Evolutionary conservation across 2,888 invertebrate genomes (phyloP).

Genomic region (Rosalia funebris): DNA sequence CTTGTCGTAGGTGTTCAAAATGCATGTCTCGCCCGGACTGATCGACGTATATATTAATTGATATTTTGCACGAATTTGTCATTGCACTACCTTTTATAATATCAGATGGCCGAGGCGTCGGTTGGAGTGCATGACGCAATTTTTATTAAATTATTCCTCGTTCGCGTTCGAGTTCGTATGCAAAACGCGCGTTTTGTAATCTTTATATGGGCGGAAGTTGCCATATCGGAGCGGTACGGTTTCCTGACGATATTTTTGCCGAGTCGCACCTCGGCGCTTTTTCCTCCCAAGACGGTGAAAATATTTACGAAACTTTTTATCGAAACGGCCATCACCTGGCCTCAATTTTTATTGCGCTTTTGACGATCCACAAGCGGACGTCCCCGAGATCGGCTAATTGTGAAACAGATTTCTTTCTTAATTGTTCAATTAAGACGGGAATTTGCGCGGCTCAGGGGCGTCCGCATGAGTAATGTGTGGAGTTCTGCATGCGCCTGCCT

Average conservation of each 20-base stretch:
- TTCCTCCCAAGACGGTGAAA: conserved; percentile 14
- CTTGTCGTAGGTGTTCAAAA: conserved; percentile 9
- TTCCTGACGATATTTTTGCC: conserved; percentile 31
- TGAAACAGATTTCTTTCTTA: conserved; percentile 16
- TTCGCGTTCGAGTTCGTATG: conserved; percentile 22
- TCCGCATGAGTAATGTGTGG: not conserved
- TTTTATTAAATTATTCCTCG: conserved; percentile 8
- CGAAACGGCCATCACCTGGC: conserved; percentile 19
- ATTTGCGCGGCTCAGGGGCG: conserved; percentile 1
- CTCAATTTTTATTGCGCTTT: conserved; percentile 24
- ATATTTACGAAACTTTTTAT: conserved; percentile 22
- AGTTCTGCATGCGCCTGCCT: too few species aligned
- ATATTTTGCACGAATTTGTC: conserved; percentile 9
- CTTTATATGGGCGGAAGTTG: conserved; percentile 34
- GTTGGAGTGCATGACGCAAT: conserved; percentile 16
- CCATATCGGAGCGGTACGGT: conserved; percentile 33
- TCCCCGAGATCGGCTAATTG: conserved; percentile 11
- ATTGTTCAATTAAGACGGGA: conserved; percentile 5
- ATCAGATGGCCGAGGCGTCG: conserved; percentile 22
- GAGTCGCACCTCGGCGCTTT: conserved; percentile 18
- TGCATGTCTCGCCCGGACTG: conserved; percentile 11
- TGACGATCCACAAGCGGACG: conserved; percentile 5
- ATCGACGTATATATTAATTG: conserved; percentile 7
- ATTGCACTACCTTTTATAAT: conserved; percentile 10
- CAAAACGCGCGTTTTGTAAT: conserved; percentile 33